These are phyloP conservation scores for Drosophila limbata DNA, from an alignment of 2,888 invertebrate species.

Conservation along the genomic window DNA sequence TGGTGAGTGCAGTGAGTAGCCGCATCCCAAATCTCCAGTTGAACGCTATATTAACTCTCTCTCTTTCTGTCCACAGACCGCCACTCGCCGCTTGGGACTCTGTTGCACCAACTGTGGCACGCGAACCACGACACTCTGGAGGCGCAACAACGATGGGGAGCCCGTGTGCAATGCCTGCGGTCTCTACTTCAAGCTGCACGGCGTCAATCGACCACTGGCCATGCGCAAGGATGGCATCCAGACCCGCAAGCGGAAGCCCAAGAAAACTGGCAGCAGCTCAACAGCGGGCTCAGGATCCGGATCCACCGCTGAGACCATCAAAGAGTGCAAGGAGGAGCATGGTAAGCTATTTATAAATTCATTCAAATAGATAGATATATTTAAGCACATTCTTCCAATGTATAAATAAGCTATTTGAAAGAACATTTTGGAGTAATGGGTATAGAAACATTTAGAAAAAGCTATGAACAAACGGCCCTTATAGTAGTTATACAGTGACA, in stretches of 20 bases:
- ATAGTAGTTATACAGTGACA: too few species aligned
- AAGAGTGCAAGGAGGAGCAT: conserved; percentile 81
- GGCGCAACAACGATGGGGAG: conserved; percentile 98
- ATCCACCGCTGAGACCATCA: conserved; percentile 62
- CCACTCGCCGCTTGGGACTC: conserved; percentile 94
- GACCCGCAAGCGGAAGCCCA: conserved; percentile 97
- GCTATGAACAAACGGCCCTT: too few species aligned
- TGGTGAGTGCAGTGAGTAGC: conserved; percentile 91
- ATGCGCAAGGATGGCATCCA: conserved; percentile 99
- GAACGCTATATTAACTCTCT: conserved; percentile 14
- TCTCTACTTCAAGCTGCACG: conserved; percentile 97
- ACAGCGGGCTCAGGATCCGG: conserved; percentile 44
- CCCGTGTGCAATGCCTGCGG: conserved; percentile 99
- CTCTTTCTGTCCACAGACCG: conserved; percentile 87
- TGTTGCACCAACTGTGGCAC: conserved; percentile 99
- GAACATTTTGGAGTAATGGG: too few species aligned
- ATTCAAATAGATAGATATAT: neutral
- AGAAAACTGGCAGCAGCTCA: conserved; percentile 88
- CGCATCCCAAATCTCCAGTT: neutral
- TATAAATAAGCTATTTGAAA: too few species aligned
- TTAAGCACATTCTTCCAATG: neutral
- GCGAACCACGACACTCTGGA: conserved; percentile 98
- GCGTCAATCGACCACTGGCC: conserved; percentile 95
- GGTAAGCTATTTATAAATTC: conserved; percentile 41
- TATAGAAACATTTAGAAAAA: too few species aligned